phyloP scores from a whole-genome alignment of 2,113 vertebrate genomes.

The Indri indri region DNA sequence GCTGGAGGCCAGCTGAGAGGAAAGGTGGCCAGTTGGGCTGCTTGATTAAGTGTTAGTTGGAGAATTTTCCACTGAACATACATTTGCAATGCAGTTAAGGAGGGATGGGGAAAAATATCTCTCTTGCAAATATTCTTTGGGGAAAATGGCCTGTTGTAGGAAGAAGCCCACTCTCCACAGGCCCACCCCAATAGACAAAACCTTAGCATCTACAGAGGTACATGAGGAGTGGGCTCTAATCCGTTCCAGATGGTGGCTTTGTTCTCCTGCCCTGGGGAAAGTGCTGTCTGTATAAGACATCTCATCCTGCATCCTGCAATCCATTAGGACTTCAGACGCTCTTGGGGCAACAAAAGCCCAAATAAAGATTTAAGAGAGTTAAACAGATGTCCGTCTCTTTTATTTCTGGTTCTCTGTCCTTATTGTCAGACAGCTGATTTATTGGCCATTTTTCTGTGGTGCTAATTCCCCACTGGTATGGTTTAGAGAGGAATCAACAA shows the following conservation, averaged over 20 bases:
- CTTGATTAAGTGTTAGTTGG: conserved; percentile 29
- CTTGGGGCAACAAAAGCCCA: background rate
- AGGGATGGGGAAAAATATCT: background rate
- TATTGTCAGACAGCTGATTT: background rate
- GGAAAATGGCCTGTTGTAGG: background rate
- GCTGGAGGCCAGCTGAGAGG: background rate
- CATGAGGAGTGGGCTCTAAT: background rate
- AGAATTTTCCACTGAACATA: conserved; percentile 18
- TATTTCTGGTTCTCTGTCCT: background rate
- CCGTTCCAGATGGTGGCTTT: background rate
- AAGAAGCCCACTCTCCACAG: background rate
- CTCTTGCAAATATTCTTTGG: background rate
- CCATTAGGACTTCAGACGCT: background rate
- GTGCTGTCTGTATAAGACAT: background rate
- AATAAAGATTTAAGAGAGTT: background rate
- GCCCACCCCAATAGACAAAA: background rate
- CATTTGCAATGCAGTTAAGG: background rate
- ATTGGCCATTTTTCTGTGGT: background rate
- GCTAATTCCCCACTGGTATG: background rate
- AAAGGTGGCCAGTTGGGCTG: background rate
- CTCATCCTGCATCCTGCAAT: background rate
- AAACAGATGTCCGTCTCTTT: background rate
- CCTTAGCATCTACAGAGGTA: background rate
- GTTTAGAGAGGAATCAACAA: background rate
- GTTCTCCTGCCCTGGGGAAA: background rate